These are phyloP conservation scores for Heliornis fulica DNA, from an alignment of 2,113 vertebrate genomes.

Conservation along the genomic window DNA sequence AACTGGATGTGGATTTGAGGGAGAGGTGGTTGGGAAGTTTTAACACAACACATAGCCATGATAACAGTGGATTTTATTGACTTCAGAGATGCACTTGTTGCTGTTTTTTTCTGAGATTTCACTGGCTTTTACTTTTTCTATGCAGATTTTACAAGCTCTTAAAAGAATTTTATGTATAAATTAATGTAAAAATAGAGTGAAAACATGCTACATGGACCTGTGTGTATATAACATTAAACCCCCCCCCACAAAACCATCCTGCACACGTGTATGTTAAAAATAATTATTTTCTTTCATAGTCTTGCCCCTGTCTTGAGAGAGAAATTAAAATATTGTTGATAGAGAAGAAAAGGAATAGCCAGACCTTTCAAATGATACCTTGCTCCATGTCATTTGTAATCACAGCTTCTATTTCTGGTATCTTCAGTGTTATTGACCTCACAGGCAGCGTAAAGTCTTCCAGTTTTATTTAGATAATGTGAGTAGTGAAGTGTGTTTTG, in stretches of 20 bases:
- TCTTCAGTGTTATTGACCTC: not conserved
- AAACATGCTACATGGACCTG: not conserved
- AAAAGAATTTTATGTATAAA: not conserved
- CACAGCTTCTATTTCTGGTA: conserved; percentile 19
- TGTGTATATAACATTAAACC: not conserved
- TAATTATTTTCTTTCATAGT: not conserved
- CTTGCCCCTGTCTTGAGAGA: not conserved
- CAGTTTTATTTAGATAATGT: not conserved
- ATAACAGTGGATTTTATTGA: not conserved
- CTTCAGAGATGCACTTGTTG: not conserved
- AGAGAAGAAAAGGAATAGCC: not conserved
- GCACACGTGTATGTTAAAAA: not conserved
- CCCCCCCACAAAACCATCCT: not conserved
- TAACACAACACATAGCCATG: accelerated
- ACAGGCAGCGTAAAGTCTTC: not conserved
- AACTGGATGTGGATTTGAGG: not conserved
- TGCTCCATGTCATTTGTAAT: not conserved
- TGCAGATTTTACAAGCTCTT: not conserved
- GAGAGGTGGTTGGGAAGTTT: not conserved
- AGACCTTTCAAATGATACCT: not conserved
- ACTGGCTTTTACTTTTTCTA: not conserved
- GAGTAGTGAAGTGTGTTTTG: not conserved
- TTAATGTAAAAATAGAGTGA: not conserved
- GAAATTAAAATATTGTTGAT: not conserved
- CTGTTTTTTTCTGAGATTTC: not conserved